phyloP scores from a whole-genome alignment of 2,888 invertebrate species.

The Athalia rosae region DNA sequence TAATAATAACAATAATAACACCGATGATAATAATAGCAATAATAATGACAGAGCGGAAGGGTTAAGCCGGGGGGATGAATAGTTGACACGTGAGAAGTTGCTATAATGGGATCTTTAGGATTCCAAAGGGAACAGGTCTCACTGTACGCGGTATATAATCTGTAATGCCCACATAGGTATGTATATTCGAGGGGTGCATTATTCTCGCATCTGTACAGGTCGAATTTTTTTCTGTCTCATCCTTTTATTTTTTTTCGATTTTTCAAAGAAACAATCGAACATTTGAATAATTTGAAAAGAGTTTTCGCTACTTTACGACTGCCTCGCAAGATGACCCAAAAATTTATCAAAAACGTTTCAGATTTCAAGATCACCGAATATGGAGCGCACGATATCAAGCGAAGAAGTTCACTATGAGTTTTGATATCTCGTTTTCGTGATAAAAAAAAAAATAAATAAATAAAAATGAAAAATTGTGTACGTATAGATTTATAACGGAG shows the following conservation, averaged over 20 bases:
- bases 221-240: neutral
- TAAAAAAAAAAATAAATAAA: neutral
- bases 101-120: slow-evolving; percentile 65
- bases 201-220: neutral
- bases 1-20: slow-evolving; percentile 43
- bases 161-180: neutral
- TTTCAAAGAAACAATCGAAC: neutral
- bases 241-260: neutral
- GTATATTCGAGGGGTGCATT: neutral
- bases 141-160: slow-evolving; percentile 59
- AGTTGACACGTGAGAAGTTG: slow-evolving; percentile 59
- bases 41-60: slow-evolving; percentile 30
- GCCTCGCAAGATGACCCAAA: too few species aligned
- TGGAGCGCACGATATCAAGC: too few species aligned
- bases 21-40: slow-evolving; percentile 41
- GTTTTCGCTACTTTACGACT: neutral
- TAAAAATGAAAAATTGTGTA: too few species aligned
- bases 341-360: neutral
- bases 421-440: neutral
- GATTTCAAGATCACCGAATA: neutral
- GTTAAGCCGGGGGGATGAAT: slow-evolving; percentile 47
- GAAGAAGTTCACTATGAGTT: too few species aligned
- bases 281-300: neutral
- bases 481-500: too few species aligned
- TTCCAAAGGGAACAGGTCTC: slow-evolving; percentile 64